A percentile compares a stretch with the other conserved stretches of the same genome.
Conservation (phyloP, 1,140 invertebrate species). For the Nylanderia fulva region DNA sequence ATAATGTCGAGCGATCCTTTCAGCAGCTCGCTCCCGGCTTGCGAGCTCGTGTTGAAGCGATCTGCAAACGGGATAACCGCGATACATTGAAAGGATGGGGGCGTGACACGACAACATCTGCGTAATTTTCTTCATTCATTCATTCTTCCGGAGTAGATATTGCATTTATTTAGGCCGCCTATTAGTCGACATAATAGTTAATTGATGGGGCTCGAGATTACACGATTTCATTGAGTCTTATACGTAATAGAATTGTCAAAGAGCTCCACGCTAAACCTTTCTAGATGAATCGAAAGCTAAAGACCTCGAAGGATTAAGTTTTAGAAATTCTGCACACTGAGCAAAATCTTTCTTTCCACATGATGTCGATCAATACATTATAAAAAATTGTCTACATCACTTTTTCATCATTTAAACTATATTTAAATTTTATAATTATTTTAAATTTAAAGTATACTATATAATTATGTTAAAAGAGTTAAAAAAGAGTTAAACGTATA, state of each 20-base stretch:
- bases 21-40: slow-evolving; percentile 4
- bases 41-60: slow-evolving; percentile 44
- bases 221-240: slow-evolving; percentile 64
- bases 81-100: slow-evolving; percentile 77
- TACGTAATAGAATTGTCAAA: slow-evolving; percentile 76
- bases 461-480: neutral
- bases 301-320: slow-evolving; percentile 12
- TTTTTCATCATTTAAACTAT: neutral
- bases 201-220: slow-evolving; percentile 78
- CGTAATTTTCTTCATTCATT: slow-evolving; percentile 53
- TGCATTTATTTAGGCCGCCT: slow-evolving; percentile 63
- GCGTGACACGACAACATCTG: slow-evolving; percentile 81
- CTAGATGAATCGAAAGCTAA: slow-evolving; percentile 36
- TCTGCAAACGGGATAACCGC: slow-evolving; percentile 53
- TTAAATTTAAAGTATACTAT: neutral
- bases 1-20: slow-evolving; percentile 41
- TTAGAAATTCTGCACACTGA: neutral
- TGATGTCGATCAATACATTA: neutral
- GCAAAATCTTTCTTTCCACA: neutral
- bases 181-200: slow-evolving; percentile 79
- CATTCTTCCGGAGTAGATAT: slow-evolving; percentile 55
- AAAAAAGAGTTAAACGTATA: no score
- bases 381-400: neutral
- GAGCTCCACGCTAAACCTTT: slow-evolving; percentile 58
- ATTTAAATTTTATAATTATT: neutral